Evolutionary conservation across 1,140 invertebrate species (phyloP).

Genomic region (Zaprionus kolodkinae): DNA sequence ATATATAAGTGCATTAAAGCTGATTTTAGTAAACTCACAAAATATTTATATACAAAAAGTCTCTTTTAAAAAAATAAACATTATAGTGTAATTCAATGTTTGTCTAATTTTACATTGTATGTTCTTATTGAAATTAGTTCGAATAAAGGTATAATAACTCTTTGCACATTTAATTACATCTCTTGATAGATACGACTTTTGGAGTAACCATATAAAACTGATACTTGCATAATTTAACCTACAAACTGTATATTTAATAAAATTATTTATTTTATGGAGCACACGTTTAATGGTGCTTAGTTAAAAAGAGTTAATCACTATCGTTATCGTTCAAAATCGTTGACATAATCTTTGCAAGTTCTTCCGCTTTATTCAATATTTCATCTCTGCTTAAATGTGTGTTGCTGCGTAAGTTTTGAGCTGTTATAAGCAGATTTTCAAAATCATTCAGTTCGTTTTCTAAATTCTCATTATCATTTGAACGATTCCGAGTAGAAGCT

Average conservation of each 20-base stretch:
- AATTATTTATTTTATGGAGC: not conserved
- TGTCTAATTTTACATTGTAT: conserved; percentile 1
- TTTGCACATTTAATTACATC: not conserved
- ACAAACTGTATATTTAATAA: not conserved
- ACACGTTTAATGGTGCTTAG: not conserved
- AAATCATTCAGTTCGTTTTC: conserved; percentile 63
- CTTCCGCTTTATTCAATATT: conserved; percentile 60
- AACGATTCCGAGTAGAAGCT: conserved; percentile 22
- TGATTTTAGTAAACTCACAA: conserved; percentile 10
- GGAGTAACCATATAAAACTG: not conserved
- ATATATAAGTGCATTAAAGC: conserved; percentile 11
- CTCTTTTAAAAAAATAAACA: conserved; percentile 4
- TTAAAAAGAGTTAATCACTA: conserved; percentile 58
- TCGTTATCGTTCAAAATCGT: conserved; percentile 63
- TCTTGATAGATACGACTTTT: not conserved
- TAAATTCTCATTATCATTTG: conserved; percentile 43
- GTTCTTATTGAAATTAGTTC: conserved; percentile 8
- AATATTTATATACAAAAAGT: conserved; percentile 1
- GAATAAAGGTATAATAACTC: conserved; percentile 7
- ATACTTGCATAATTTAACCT: not conserved
- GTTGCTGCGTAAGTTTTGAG: conserved; percentile 57
- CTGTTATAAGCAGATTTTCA: conserved; percentile 59
- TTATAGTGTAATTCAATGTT: conserved; percentile 3
- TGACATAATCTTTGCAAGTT: conserved; percentile 58
- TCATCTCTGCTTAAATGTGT: conserved; percentile 52